Percentiles rank a stretch among this genome's conserved stretches.
Evolutionary conservation across 2,888 invertebrate genomes (phyloP).

Genomic region (Ceriagrion tenellum): DNA sequence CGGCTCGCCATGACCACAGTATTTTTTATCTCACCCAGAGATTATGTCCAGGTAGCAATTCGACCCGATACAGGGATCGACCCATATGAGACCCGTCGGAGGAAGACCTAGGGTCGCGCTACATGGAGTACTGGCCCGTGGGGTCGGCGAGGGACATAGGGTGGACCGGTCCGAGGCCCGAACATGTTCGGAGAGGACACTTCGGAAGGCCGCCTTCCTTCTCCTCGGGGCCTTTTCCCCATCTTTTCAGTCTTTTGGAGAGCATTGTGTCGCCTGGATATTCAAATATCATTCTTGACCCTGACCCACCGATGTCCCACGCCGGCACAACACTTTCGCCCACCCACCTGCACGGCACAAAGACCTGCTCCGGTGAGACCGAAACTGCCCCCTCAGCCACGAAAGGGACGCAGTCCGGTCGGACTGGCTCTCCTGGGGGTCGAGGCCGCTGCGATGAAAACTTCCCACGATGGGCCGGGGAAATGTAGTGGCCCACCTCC

Average conservation of each 20-base stretch:
- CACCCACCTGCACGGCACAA: slow-evolving; percentile 61
- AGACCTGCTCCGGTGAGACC: slow-evolving; percentile 23
- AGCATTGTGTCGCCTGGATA: slow-evolving; percentile 59
- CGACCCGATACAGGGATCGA: neutral
- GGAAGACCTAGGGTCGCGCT: neutral
- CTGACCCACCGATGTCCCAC: neutral
- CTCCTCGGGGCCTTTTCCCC: neutral
- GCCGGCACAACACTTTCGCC: neutral
- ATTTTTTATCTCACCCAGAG: neutral
- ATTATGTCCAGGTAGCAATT: neutral
- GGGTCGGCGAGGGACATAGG: neutral
- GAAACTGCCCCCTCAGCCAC: neutral
- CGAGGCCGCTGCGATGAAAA: slow-evolving; percentile 4
- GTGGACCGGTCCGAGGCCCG: neutral
- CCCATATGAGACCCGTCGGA: neutral
- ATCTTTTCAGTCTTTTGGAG: slow-evolving; percentile 30
- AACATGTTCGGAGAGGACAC: neutral
- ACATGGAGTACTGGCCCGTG: neutral
- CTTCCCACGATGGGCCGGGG: slow-evolving; percentile 57
- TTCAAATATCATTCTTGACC: slow-evolving; percentile 68
- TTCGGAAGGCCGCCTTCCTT: slow-evolving; percentile 30
- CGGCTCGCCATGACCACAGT: neutral
- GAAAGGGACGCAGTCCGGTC: slow-evolving; percentile 45
- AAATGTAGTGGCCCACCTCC: neutral
- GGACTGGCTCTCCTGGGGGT: slow-evolving; percentile 50